Conservation (phyloP, 2,113 vertebrate genomes). For the Xiphorhynchus elegans region DNA sequence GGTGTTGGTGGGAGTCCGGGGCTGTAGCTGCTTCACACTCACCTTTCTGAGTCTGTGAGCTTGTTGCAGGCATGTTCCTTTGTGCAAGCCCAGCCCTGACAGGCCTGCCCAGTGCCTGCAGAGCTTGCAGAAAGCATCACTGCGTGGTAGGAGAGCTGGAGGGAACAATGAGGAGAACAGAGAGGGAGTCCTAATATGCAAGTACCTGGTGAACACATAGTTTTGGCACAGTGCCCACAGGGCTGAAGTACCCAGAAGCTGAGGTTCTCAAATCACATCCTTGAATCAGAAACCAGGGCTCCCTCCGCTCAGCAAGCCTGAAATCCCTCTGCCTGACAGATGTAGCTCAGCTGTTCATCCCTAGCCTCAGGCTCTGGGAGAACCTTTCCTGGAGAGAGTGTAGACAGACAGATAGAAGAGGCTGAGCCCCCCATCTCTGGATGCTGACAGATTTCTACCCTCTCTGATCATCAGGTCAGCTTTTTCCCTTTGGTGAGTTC, state of each 20-base stretch:
- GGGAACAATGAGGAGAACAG: neutral
- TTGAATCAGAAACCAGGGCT: neutral
- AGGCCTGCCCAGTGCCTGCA: neutral
- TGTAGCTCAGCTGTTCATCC: neutral
- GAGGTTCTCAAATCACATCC: neutral
- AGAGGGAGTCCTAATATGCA: neutral
- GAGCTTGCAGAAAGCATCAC: neutral
- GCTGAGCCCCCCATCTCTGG: neutral
- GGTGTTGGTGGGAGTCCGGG: neutral
- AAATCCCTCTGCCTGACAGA: neutral
- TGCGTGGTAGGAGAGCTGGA: neutral
- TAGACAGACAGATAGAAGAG: neutral
- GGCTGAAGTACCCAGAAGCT: neutral
- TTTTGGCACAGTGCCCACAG: neutral
- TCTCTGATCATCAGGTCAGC: neutral
- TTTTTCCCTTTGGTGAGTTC: neutral
- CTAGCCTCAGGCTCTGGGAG: neutral
- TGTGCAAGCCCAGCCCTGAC: rapidly evolving
- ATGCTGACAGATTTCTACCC: neutral
- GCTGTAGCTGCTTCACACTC: neutral
- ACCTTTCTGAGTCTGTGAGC: neutral
- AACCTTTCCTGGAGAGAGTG: neutral
- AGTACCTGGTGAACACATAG: neutral
- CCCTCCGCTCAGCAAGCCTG: neutral
- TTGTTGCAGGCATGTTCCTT: neutral